Evolutionary conservation across 2,888 invertebrate genomes (phyloP).

Genomic region (Agrotis exclamationis): DNA sequence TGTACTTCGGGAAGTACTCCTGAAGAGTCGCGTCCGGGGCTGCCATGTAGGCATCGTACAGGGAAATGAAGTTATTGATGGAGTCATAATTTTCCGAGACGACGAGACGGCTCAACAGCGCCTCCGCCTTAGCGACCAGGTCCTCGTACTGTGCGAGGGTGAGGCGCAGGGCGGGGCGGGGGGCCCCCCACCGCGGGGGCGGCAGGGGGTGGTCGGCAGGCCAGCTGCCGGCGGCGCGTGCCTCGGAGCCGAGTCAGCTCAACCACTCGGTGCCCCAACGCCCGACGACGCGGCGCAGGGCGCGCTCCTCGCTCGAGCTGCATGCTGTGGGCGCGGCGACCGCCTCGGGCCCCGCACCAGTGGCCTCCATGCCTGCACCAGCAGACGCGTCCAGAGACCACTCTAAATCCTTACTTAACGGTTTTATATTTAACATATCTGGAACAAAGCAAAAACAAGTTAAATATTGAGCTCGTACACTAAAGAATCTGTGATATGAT

Average conservation of each 20-base stretch:
- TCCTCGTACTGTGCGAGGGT: slow-evolving; percentile 95
- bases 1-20: slow-evolving; percentile 95
- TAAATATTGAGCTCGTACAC: background rate
- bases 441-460: slow-evolving; percentile 56
- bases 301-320: slow-evolving; percentile 86
- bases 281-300: slow-evolving; percentile 92
- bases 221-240: slow-evolving; percentile 80
- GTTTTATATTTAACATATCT: slow-evolving; percentile 91
- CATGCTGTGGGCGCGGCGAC: slow-evolving; percentile 78
- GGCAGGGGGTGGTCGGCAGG: slow-evolving; percentile 88
- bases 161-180: slow-evolving; percentile 93
- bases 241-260: slow-evolving; percentile 97
- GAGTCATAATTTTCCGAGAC: slow-evolving; percentile 97
- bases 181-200: slow-evolving; percentile 87
- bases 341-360: slow-evolving; percentile 78
- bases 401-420: slow-evolving; percentile 89
- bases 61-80: slow-evolving; percentile 95
- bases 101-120: slow-evolving; percentile 95
- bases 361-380: slow-evolving; percentile 86
- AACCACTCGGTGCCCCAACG: slow-evolving; percentile 99
- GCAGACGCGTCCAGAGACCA: slow-evolving; percentile 86
- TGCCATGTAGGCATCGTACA: slow-evolving; percentile 93
- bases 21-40: slow-evolving; percentile 93
- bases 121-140: slow-evolving; percentile 95
- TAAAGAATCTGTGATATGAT: background rate